These are phyloP conservation scores for Corythornis madagascariensis DNA, from an alignment of 2,113 vertebrate species.

Conservation along the genomic window DNA sequence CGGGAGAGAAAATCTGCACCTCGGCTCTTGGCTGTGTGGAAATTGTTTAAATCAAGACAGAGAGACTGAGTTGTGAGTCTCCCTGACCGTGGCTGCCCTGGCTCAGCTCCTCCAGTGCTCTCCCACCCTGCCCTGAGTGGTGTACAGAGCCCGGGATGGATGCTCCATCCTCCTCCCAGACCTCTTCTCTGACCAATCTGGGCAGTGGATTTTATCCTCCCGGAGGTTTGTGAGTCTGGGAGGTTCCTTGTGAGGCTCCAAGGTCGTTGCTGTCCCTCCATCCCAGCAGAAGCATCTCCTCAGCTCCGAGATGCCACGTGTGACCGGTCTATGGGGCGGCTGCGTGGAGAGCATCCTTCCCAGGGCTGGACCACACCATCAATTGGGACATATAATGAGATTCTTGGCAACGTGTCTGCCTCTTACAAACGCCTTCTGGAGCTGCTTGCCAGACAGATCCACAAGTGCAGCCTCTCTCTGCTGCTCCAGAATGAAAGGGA, in stretches of 20 bases:
- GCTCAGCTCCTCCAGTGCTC: not conserved
- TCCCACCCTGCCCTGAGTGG: not conserved
- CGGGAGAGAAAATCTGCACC: not conserved
- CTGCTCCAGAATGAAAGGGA: conserved; percentile 13
- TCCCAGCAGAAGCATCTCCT: not conserved
- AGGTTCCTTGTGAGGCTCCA: accelerated
- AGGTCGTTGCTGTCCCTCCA: not conserved
- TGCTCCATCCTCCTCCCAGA: not conserved
- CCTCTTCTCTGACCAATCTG: not conserved
- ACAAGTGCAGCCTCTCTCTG: conserved; percentile 6
- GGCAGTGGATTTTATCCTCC: not conserved
- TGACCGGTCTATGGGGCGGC: not conserved
- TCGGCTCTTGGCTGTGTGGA: not conserved
- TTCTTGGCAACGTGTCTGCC: conserved; percentile 21
- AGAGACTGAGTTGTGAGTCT: not conserved
- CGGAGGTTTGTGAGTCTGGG: not conserved
- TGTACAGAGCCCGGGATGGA: not conserved
- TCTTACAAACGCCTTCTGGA: conserved; percentile 38
- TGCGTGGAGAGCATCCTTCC: not conserved
- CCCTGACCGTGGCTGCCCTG: not conserved
- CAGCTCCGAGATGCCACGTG: not conserved
- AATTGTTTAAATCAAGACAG: not conserved
- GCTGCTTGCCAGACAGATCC: not conserved
- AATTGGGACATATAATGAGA: not conserved
- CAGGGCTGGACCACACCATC: not conserved